These are phyloP conservation scores for Nesoenas mayeri DNA, from an alignment of 2,113 vertebrate genomes.

Conservation along the genomic window DNA sequence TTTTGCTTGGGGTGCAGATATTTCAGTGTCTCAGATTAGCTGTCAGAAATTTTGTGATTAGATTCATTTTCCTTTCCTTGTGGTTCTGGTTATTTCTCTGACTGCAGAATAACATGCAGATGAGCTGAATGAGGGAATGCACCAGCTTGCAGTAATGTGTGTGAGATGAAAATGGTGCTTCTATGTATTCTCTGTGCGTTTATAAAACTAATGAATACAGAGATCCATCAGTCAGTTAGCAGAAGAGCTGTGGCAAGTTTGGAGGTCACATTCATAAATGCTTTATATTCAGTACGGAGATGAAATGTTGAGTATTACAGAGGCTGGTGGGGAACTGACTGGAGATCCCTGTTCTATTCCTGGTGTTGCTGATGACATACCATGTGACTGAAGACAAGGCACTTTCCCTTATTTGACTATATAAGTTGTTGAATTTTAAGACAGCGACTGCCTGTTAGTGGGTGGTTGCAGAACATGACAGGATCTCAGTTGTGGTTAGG, in stretches of 20 bases:
- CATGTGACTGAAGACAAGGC: background rate
- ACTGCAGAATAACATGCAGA: constrained; percentile 9
- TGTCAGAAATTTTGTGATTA: background rate
- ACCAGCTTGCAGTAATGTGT: background rate
- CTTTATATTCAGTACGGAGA: constrained; percentile 13
- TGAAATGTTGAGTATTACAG: background rate
- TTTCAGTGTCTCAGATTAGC: background rate
- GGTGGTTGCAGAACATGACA: background rate
- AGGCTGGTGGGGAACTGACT: background rate
- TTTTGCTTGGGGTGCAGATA: constrained; percentile 28
- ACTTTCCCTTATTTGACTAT: background rate
- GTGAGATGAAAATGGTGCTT: background rate
- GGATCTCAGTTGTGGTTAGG: background rate
- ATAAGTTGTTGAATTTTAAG: background rate
- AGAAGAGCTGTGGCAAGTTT: constrained; percentile 18
- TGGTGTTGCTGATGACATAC: background rate
- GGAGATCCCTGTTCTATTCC: background rate
- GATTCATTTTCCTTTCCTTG: background rate
- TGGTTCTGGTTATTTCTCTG: background rate
- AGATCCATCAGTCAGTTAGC: background rate
- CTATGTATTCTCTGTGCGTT: constrained; percentile 36
- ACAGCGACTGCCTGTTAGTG: background rate
- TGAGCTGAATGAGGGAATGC: constrained; percentile 6
- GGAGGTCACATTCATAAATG: constrained; percentile 50
- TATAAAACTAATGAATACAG: constrained; percentile 47